A percentile compares a stretch with the other conserved stretches of the same genome.
These are phyloP conservation scores for Calypte anna DNA, from an alignment of 2,113 vertebrate species.

Conservation along the genomic window DNA sequence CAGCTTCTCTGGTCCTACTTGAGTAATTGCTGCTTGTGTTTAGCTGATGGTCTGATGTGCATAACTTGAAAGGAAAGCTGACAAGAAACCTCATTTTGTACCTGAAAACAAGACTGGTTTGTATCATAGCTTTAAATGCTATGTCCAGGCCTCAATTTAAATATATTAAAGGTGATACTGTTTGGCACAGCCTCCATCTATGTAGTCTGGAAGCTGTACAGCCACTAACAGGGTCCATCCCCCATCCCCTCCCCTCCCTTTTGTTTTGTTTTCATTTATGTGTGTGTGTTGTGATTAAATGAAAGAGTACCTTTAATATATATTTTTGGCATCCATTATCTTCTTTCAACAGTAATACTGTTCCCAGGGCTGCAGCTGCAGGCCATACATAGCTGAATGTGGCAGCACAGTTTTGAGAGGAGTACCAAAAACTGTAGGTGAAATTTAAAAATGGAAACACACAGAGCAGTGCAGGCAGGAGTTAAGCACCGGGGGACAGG, in stretches of 20 bases:
- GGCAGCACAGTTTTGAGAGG: not conserved
- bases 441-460: not conserved
- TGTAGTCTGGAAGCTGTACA: not conserved
- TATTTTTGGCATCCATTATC: not conserved
- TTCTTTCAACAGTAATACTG: not conserved
- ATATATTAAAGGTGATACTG: not conserved
- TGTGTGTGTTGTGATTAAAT: not conserved
- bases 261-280: not conserved
- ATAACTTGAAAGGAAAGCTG: not conserved
- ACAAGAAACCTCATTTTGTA: not conserved
- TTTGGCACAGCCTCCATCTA: not conserved
- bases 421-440: not conserved
- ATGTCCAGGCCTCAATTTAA: not conserved
- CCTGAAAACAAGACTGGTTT: not conserved
- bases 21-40: not conserved
- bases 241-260: fast-evolving
- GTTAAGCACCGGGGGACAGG: not conserved
- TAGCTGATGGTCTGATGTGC: not conserved
- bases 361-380: not conserved
- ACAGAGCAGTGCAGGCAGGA: not conserved
- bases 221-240: not conserved
- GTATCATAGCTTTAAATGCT: not conserved
- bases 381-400: not conserved
- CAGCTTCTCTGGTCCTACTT: not conserved
- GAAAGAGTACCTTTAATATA: not conserved